Conservation (phyloP, 1,140 invertebrate genomes). For the Plutomurus gul region DNA sequence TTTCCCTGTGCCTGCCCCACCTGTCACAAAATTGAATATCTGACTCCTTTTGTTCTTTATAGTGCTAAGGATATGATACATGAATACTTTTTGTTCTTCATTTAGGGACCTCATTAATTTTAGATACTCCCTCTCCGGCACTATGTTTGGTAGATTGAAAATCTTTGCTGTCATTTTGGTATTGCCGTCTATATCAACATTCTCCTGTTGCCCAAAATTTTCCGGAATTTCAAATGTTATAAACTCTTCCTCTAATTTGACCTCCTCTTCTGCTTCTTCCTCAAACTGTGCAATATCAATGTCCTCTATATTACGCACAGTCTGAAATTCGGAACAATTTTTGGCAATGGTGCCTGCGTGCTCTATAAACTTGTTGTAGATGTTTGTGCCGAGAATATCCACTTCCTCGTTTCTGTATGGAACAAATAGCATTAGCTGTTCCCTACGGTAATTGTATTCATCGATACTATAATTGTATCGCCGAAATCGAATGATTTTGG, state of each 20-base stretch:
- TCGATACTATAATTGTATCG: background rate
- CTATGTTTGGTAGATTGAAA: background rate
- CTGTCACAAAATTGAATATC: slow-evolving; percentile 4
- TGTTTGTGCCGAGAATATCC: background rate
- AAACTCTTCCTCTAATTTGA: too few species aligned
- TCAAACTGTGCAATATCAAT: too few species aligned
- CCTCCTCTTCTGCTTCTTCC: too few species aligned
- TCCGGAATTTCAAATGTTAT: too few species aligned
- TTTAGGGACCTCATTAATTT: slow-evolving; percentile 8
- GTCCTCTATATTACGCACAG: too few species aligned
- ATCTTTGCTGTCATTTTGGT: background rate
- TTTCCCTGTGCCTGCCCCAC: slow-evolving; percentile 45
- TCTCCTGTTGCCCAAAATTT: background rate
- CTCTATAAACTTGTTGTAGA: too few species aligned
- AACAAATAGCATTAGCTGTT: background rate
- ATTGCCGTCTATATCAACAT: background rate
- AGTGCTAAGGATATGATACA: background rate
- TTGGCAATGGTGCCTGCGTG: too few species aligned
- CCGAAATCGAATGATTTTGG: background rate
- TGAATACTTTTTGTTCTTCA: too few species aligned
- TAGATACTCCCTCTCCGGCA: background rate
- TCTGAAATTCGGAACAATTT: too few species aligned
- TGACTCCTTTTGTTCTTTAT: background rate
- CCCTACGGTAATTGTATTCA: background rate
- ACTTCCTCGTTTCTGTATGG: background rate